Evolutionary conservation across 2,113 vertebrate species (phyloP), one percentile per base, ranked within the genome.

Genomic region (Glaucomys volans): DNA sequence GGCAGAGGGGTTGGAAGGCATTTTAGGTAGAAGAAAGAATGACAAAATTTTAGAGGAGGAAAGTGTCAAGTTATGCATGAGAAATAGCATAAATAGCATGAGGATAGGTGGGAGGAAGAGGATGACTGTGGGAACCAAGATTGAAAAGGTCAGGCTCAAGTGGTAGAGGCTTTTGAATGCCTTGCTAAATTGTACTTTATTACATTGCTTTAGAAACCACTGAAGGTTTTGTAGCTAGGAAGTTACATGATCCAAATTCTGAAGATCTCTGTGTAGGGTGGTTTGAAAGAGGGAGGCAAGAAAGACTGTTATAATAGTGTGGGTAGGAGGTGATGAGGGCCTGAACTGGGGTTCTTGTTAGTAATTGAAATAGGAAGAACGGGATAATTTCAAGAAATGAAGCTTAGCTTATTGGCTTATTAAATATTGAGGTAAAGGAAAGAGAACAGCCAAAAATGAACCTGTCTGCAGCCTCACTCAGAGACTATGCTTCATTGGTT

Each of bases 211-310:
- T 7, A 12, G 57, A 91, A 50, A 74, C 83, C 72, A 50, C 2
- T 64, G 69, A 66, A 59, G 14, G 8, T 44, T 95, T 90, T 57
- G 28, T 74, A 75, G 86, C 35, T 18, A 44, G 69, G 47, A 32
- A 83, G 66, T 52, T 66, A 62, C 22, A 28, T 17, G 24, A n/a
- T 47, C 71, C 82, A 79, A 28, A 83, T 95, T 94, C 83, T 94
- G 79, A 81, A 59, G 72, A 75, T 37, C 28, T 64, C 74, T 66
- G 5, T 64, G 14, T 79, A 40, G 85, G 67, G 50, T 32, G 20
- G 8, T 69, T 83, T 88, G 50, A 84, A 90, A 71, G 50, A 88
- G 24, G 54, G 37, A 32, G 11, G 47, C 57, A 40, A 40, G 66
- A 62, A 40, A 62, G 75, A 47, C 35, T 76, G 2, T 85, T 79